Evolutionary conservation across 2,888 invertebrate species (phyloP).

Genomic region (Drosophila emarginata): DNA sequence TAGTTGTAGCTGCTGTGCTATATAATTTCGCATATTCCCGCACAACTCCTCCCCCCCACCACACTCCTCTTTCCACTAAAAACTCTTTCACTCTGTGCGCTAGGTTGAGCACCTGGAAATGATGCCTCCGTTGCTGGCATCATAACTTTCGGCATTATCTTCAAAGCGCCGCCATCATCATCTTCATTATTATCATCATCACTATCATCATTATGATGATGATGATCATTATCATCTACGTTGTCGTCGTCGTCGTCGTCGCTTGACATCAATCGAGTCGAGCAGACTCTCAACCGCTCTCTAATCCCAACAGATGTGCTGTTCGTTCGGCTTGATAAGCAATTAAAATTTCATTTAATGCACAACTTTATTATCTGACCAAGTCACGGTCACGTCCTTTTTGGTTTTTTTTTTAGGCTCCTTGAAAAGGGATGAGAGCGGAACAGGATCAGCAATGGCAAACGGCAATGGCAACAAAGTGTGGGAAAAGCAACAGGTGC

Average conservation of each 20-base stretch:
- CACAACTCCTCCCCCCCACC: not conserved
- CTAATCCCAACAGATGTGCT: slow-evolving; percentile 66
- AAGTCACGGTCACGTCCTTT: slow-evolving; percentile 70
- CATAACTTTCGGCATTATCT: slow-evolving; percentile 75
- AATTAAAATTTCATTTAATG: slow-evolving; percentile 72
- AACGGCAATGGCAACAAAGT: slow-evolving; percentile 52
- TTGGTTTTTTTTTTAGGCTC: slow-evolving; percentile 38
- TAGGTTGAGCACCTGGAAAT: slow-evolving; percentile 65
- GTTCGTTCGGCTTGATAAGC: slow-evolving; percentile 56
- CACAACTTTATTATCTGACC: slow-evolving; percentile 71
- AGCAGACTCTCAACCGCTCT: slow-evolving; percentile 26
- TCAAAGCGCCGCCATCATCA: slow-evolving; percentile 66
- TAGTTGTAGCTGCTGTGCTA: slow-evolving; percentile 62
- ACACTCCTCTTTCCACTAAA: not conserved
- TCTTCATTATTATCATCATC: slow-evolving; percentile 7
- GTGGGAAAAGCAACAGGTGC: slow-evolving; percentile 81
- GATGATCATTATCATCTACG: not conserved
- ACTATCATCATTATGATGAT: not conserved
- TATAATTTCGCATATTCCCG: slow-evolving; percentile 72
- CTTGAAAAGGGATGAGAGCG: slow-evolving; percentile 46
- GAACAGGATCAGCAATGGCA: slow-evolving; percentile 13
- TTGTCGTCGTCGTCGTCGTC: slow-evolving; percentile 26
- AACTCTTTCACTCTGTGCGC: too few relatives aligned
- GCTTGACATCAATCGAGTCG: slow-evolving; percentile 72
- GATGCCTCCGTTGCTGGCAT: slow-evolving; percentile 42